These are phyloP conservation scores for Hiodon tergisus DNA, from an alignment of 2,113 vertebrate species.

Conservation along the genomic window DNA sequence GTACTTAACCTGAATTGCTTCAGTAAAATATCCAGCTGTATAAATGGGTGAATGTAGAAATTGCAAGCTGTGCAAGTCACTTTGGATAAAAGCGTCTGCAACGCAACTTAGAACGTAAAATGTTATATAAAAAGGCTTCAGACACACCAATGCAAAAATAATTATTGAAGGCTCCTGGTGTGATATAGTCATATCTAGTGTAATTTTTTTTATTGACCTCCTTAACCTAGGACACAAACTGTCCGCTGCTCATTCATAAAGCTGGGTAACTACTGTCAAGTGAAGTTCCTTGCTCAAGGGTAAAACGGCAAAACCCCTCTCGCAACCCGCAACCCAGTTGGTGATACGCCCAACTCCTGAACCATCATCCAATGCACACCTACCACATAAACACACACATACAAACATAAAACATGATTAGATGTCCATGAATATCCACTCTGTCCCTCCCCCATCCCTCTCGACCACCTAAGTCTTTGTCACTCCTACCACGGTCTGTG, in stretches of 20 bases:
- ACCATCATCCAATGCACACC: not conserved
- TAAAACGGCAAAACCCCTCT: not conserved
- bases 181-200: too few species aligned
- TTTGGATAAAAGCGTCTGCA: too few species aligned
- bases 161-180: too few species aligned
- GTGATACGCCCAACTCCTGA: not conserved
- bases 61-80: too few species aligned
- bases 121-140: too few species aligned
- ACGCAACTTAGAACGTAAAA: too few species aligned
- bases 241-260: not conserved
- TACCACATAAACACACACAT: not conserved
- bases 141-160: too few species aligned
- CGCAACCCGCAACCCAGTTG: not conserved
- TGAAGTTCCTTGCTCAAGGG: not conserved
- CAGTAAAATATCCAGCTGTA: too few species aligned
- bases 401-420: not conserved
- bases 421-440: too few species aligned
- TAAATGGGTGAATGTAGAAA: too few species aligned
- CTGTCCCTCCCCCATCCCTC: not conserved
- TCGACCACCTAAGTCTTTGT: not conserved
- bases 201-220: too few species aligned
- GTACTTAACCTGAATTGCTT: too few species aligned
- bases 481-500: conserved; percentile 66
- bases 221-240: not conserved
- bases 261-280: not conserved